Evolutionary conservation across 2,888 invertebrate genomes (phyloP), one percentile per base, ranked within the genome.

Genomic region (Pandemis corylana): DNA sequence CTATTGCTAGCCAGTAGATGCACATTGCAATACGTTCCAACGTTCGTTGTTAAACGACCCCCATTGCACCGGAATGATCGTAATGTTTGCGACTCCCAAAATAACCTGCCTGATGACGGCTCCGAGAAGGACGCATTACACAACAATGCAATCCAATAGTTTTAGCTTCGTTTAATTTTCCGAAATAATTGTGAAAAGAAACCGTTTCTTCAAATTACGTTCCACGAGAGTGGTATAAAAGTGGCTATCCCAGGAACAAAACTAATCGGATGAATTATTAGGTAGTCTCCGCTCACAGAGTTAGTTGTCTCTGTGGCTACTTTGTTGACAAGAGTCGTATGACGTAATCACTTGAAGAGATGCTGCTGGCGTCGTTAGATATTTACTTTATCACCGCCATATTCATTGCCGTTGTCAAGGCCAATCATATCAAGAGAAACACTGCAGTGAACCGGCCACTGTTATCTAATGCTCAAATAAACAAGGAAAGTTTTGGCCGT

Each of bases 61-160:
- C 61, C 53, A 56, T 20, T 66, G 70, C 67, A 69, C 53, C 46
- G 67, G 53, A 62, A 44, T 71, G 62, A 75, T 67, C 70, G 81
- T 80, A 81, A 81, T 83, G 80, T 83, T 83, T 84, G 82, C 81
- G 81, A 74, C 82, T 87, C 89, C 88, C 84, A 81, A 92, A 93
- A 92, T 93, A 93, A 89, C 86, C 83, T 89, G 91, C 91, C 86
- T 82, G 82, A 82, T 82, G 86, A 87, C 80, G 86, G 87, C 89
- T 89, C 89, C 82, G 84, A 85, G 86, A 89, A 90, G 89, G 85
- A 85, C 90, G 89, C 88, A 53, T 7, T 49, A n/a, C 36, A n/a
- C 51, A 51, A 67, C 49, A 67, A 12, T 67, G 36, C 49, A 65
- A 51, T 20, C 20, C 7, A 65, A 28, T 13, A 15, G 15, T 65